Base-by-base conservation (phyloP, 2,888 invertebrate species). In the Ornithoptera priamus region DNA sequence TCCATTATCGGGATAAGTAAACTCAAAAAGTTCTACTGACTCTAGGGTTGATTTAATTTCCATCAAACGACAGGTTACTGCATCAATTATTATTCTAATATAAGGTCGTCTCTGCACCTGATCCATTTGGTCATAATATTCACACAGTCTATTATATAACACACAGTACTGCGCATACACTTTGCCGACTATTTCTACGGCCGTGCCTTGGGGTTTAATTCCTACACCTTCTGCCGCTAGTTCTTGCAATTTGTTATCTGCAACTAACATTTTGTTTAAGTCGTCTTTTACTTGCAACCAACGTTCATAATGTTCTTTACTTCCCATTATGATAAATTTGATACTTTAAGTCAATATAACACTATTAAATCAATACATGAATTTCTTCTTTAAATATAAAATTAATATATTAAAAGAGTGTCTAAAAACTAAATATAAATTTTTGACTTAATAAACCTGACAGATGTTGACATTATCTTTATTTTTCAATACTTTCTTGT, bases 1-100 rank as follows among this genome's bases (percentile, higher is more conserved):
- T 42, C 94, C 93, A 76, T 96, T 95, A 79, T 97, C 97, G 64
- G 96, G 93, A 85, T 96, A 97, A 65, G 96, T 96, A 77, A 90
- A 94, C 79, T 95, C 94, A 10, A 93, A 93, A 8, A 89, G 85
- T 80, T 94, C 93, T 15, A 94, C 86, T 72, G 93, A 89, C 76
- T 93, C 93, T 22, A 95, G 79, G 61, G 93, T 92, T 50, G 84
- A 79, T 78, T 94, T 94, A 30, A 95, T 81, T 78, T 95, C 95
- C 2, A 94, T 84, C 75, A 95, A 85, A 15, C 95, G 85, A 60
- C 93, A 93, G 10, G 94, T 93, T 0, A 94, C 82, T 0, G 94
- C 92, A 72, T 95, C 94, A 62, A 95, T 92, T 24, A 95, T 80
- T 75, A 90, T 88, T 75, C 92, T 93, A 0, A 95, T 92, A 39